Evolutionary conservation across 2,888 invertebrate species (phyloP).

Genomic region (Ramazzottius varieornatus): DNA sequence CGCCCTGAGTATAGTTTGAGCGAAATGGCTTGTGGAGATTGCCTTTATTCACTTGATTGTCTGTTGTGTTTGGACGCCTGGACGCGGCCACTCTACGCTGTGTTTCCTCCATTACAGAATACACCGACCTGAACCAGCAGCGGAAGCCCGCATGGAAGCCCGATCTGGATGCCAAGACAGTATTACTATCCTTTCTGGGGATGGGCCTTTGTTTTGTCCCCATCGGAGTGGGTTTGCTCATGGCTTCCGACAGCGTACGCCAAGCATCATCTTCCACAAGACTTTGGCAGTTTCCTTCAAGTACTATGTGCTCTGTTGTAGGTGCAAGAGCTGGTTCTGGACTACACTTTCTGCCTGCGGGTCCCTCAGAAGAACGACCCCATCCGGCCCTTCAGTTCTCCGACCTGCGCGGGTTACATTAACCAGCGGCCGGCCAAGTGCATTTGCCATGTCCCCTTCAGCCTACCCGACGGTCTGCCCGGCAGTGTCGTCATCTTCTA

Average conservation of each 20-base stretch:
- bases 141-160: not conserved
- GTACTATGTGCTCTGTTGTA: slow-evolving; percentile 12
- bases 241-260: not conserved
- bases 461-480: not conserved
- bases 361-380: not conserved
- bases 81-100: too few species aligned
- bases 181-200: not conserved
- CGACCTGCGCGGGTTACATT: not conserved
- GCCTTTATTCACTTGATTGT: too few species aligned
- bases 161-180: not conserved
- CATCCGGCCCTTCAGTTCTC: not conserved
- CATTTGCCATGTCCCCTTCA: not conserved
- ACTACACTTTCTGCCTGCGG: slow-evolving; percentile 48
- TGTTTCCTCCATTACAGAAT: not conserved
- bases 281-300: not conserved
- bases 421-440: not conserved
- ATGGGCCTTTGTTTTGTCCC: not conserved
- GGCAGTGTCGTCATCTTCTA: not conserved
- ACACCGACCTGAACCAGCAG: not conserved
- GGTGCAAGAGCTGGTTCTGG: slow-evolving; percentile 51
- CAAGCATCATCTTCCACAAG: not conserved
- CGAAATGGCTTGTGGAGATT: too few species aligned
- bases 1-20: too few species aligned
- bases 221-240: not conserved
- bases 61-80: too few species aligned